phyloP scores from a whole-genome alignment of 1,140 invertebrate genomes.

The Drosophila takahashii region DNA sequence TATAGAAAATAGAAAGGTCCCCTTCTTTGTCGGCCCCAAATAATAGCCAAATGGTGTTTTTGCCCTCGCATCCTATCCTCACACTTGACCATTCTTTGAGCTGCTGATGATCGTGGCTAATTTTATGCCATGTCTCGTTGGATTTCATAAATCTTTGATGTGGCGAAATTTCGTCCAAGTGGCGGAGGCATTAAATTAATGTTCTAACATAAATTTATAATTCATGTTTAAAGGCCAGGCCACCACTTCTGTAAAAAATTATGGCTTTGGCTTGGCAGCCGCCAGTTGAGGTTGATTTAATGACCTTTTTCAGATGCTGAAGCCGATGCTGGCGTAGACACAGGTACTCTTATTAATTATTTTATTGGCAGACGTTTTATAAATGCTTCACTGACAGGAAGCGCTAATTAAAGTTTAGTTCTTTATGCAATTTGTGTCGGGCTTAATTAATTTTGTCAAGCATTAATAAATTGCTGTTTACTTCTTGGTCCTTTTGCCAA shows the following conservation, averaged over 20 bases:
- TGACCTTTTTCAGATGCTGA: conserved; percentile 57
- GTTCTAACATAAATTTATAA: conserved; percentile 71
- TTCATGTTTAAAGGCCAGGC: conserved; percentile 50
- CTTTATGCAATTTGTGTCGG: conserved; percentile 33
- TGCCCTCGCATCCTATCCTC: conserved; percentile 46
- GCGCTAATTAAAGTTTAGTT: conserved; percentile 60
- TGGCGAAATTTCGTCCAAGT: conserved; percentile 45
- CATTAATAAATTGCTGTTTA: conserved; percentile 24
- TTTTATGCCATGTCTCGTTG: conserved; percentile 44
- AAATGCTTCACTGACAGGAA: conserved; percentile 49
- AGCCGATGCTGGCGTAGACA: conserved; percentile 32
- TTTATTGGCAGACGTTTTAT: conserved; percentile 71
- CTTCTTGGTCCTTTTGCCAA: conserved; percentile 14
- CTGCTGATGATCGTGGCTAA: conserved; percentile 62
- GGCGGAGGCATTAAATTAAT: conserved; percentile 61
- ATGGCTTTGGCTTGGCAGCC: conserved; percentile 40
- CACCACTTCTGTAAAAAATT: conserved; percentile 45
- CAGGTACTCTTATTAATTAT: conserved; percentile 72
- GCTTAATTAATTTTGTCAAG: conserved; percentile 55
- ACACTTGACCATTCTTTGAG: conserved; percentile 40
- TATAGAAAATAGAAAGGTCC: conserved; percentile 69
- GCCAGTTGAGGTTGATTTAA: conserved; percentile 64
- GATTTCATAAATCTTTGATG: conserved; percentile 47
- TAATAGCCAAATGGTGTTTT: conserved; percentile 64
- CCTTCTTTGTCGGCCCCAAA: conserved; percentile 28